A percentile compares a stretch with the other conserved stretches of the same genome.
These are phyloP conservation scores for Acanthopagrus latus DNA, from an alignment of 2,797 vertebrate genomes.

Conservation along the genomic window DNA sequence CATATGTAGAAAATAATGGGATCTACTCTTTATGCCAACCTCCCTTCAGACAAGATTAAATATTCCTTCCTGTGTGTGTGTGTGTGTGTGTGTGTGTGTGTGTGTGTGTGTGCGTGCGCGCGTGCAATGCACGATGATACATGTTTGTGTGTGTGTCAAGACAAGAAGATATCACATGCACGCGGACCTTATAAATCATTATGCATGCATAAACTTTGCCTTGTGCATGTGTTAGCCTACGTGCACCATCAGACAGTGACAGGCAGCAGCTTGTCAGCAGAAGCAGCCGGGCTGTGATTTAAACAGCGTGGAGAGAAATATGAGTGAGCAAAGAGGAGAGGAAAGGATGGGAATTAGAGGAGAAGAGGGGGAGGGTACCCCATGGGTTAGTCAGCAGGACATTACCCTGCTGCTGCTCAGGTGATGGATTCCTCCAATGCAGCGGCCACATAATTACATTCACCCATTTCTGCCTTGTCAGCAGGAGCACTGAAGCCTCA, in stretches of 20 bases:
- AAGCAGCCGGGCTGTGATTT: slow-evolving; percentile 70
- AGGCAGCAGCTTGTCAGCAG: slow-evolving; percentile 64
- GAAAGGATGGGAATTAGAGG: slow-evolving; percentile 46
- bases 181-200: slow-evolving; percentile 9
- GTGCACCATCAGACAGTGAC: slow-evolving; percentile 59
- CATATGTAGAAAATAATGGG: slow-evolving; percentile 6
- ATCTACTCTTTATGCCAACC: slow-evolving; percentile 17
- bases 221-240: slow-evolving; percentile 38
- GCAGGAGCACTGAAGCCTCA: slow-evolving; percentile 75
- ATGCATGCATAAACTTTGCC: slow-evolving; percentile 25
- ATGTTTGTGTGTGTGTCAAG: not conserved
- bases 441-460: slow-evolving; percentile 84
- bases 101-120: not conserved
- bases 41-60: slow-evolving; percentile 1
- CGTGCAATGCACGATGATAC: not conserved
- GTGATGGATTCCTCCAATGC: slow-evolving; percentile 83
- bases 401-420: slow-evolving; percentile 70
- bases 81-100: not conserved
- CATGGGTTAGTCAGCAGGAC: slow-evolving; percentile 80
- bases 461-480: slow-evolving; percentile 84
- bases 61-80: not conserved
- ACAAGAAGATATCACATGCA: not conserved
- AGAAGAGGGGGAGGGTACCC: slow-evolving; percentile 36
- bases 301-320: slow-evolving; percentile 68
- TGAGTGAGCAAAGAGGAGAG: slow-evolving; percentile 50